Evolutionary conservation across 2,113 vertebrate species (phyloP).

Genomic region (Phylloscopus whistleri): DNA sequence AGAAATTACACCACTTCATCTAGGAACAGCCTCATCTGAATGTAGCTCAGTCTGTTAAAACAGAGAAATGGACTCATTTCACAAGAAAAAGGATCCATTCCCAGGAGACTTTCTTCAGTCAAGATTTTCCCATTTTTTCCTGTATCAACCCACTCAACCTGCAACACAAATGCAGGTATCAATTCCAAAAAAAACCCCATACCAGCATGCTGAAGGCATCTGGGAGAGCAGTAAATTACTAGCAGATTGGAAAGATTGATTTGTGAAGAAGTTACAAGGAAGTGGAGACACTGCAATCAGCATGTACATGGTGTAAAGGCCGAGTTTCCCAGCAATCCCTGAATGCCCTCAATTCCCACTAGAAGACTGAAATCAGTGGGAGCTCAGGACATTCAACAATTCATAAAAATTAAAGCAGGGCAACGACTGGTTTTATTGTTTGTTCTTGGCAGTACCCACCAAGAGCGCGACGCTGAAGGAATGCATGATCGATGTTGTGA

Average conservation of each 20-base stretch:
- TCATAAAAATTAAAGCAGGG: constrained; percentile 45
- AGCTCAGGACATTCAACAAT: constrained; percentile 48
- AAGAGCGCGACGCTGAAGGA: not conserved
- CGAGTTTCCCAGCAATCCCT: not conserved
- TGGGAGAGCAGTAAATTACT: constrained; percentile 52
- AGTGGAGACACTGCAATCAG: constrained; percentile 44
- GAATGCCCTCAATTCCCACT: constrained; percentile 48
- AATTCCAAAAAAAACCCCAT: not conserved
- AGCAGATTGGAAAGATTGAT: constrained; percentile 57
- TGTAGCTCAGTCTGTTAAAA: not conserved
- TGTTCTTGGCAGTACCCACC: not conserved
- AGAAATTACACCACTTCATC: not conserved
- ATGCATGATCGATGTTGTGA: not conserved
- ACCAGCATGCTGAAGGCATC: constrained; percentile 41
- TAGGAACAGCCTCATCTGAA: not conserved
- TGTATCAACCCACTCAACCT: not conserved
- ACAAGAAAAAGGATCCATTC: not conserved
- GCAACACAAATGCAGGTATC: not conserved
- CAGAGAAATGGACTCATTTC: not conserved
- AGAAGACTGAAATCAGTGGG: constrained; percentile 39
- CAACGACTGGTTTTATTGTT: constrained; percentile 10
- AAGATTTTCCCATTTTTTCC: not conserved
- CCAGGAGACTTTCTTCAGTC: not conserved
- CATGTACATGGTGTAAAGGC: not conserved
- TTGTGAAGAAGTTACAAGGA: constrained; percentile 20